A percentile compares a stretch with the other conserved stretches of the same genome.
phyloP scores from a whole-genome alignment of 2,797 vertebrate genomes.

The Decapterus maruadsi region DNA sequence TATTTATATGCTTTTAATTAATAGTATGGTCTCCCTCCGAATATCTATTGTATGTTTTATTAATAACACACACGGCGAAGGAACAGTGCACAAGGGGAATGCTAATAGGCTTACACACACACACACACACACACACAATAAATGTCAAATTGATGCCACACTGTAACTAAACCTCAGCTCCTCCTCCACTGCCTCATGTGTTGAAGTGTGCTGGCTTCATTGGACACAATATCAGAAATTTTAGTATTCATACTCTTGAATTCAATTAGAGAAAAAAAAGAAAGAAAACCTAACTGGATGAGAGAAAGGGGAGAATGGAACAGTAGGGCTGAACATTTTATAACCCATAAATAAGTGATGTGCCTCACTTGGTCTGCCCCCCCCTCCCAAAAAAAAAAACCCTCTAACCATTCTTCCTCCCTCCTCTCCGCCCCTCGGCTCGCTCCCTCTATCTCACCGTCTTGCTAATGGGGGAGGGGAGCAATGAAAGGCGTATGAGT shows the following conservation, averaged over 20 bases:
- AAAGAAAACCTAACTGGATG: conserved; percentile 3
- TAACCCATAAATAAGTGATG: conserved; percentile 83
- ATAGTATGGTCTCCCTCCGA: conserved; percentile 54
- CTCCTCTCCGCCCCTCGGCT: conserved; percentile 49
- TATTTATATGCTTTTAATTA: conserved; percentile 53
- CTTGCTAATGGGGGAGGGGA: conserved; percentile 52
- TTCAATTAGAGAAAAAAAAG: conserved; percentile 18
- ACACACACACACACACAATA: conserved; percentile 33
- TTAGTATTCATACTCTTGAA: conserved; percentile 23
- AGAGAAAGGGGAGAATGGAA: conserved; percentile 19
- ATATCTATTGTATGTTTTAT: conserved; percentile 72
- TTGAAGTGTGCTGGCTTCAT: conserved; percentile 6
- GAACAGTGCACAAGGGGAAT: conserved; percentile 70
- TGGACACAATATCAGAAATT: conserved; percentile 20
- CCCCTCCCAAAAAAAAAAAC: background rate
- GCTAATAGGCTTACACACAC: conserved; percentile 69
- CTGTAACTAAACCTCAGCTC: conserved; percentile 65
- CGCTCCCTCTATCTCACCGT: conserved; percentile 53
- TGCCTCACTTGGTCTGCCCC: conserved; percentile 50
- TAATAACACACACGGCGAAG: conserved; percentile 64
- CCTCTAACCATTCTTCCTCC: conserved; percentile 21
- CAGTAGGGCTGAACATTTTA: conserved; percentile 61
- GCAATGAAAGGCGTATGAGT: conserved; percentile 73
- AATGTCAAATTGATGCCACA: conserved; percentile 61
- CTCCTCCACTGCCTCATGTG: conserved; percentile 32